Conservation (phyloP, 2,888 invertebrate genomes). For the Sepiola atlantica region DNA sequence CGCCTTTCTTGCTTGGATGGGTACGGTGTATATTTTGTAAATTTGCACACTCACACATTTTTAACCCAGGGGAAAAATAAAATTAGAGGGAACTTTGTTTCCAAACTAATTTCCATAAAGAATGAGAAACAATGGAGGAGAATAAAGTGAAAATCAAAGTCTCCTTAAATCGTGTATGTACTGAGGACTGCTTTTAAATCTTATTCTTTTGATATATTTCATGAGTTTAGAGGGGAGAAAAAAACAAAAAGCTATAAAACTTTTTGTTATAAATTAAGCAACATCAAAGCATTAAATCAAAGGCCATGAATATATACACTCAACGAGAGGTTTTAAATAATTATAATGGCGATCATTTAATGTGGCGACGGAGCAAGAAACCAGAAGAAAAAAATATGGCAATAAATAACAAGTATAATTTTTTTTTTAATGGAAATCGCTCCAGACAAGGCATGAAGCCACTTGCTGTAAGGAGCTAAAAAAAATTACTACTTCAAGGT, state of each 20-base stretch:
- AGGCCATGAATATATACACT: neutral
- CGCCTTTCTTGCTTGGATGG: too few species aligned
- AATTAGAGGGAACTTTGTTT: too few species aligned
- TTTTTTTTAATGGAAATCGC: too few species aligned
- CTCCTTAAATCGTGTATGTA: neutral
- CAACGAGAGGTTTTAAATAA: too few species aligned
- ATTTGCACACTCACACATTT: too few species aligned
- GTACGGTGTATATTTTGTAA: too few species aligned
- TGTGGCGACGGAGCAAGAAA: neutral
- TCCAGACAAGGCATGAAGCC: too few species aligned
- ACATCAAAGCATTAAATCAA: neutral
- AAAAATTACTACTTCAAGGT: too few species aligned
- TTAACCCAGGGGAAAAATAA: too few species aligned
- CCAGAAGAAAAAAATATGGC: neutral
- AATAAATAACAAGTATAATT: neutral
- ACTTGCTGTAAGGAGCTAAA: too few species aligned
- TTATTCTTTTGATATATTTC: neutral
- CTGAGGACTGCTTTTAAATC: neutral
- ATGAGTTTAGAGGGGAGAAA: neutral
- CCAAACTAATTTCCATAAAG: neutral
- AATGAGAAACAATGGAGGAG: neutral
- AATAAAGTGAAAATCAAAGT: neutral
- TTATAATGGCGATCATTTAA: too few species aligned
- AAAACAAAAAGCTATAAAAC: neutral
- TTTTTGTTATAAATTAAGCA: neutral